Evolutionary conservation across 2,113 vertebrate genomes (phyloP), one percentile per base, ranked within the genome.

Genomic region (Xiphophorus hellerii): DNA sequence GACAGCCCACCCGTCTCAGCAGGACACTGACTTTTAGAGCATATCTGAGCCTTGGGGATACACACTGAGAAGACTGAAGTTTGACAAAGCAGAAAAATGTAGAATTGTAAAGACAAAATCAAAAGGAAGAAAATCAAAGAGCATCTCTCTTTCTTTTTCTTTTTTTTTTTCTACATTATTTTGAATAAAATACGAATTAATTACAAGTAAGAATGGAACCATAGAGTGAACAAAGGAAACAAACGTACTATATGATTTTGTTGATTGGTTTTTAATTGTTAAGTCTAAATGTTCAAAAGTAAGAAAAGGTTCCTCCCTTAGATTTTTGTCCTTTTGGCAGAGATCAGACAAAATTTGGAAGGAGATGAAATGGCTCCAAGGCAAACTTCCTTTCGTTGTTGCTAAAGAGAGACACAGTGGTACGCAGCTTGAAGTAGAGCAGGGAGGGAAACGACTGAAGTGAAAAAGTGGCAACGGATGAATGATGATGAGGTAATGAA

Each of bases 21-120:
- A 82, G 83, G 88, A 84, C 62, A 66, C 66, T 22, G 80, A 65
- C 81, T 81, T 78, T 83, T 80, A 75, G 69, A 88, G 69, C 61
- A 61, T 62, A 20, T 69, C 29, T 63, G 74, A 69, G 71, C 83
- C 77, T 76, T 25, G 0, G 73, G 71, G 79, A 64, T 68, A 61
- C 37, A 31, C 69, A 30, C 31, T 42, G 35, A 68, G 27, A 71
- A 5, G 28, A 69, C 37, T 37, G 65, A 72, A 68, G 33, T 62
- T 48, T 60, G 29, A 75, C 69, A 12, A 33, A 82, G 51, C 14
- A 17, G 29, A 63, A n/a, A 15, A 72, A 63, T 39, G 31, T 64
- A 28, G 27, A 76, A 70, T 64, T 15, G 28, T 8, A 30, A 35
- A 71, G 29, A 33, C 30, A 60, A 22, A 30, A 66, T 69, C 12